Base-by-base conservation (phyloP, 2,888 invertebrate species). In the Idaea biselata region DNA sequence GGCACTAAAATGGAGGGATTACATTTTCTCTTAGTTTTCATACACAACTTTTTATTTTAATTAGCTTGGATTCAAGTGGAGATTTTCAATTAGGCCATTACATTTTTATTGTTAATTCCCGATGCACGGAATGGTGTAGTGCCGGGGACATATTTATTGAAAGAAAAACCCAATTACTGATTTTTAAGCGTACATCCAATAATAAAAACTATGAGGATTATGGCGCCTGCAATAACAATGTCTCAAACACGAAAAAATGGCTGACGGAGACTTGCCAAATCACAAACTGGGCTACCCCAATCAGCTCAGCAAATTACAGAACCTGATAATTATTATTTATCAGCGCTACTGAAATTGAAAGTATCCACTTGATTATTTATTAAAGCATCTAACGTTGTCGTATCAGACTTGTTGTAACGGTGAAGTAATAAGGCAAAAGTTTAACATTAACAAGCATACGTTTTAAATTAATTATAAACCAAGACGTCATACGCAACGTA, bases 1-100 rank as follows among this genome's bases (percentile, higher is more conserved):
- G 90, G 90, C 90, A 90, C 90, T 90, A 89, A 73, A 65, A 81
- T 90, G 90, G 89, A 90, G 89, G 90, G 90, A 81, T 78, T 74
- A 81, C 77, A 81, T 82, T 83, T 76, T 70, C 65, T 73, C 74
- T 74, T 71, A 72, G 14, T 44, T 44, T 44, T 44, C 44, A 44
- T 44, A 44, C 44, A 44, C 44, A 44, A 44, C 44, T 44, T 73
- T 68, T 67, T 68, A 70, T 73, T 65, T 25, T 5, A 8, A 44
- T 44, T 44, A 44, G 44, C 44, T 44, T 44, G 44, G 14, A 44
- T 44, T 44, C 44, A 44, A 44, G 44, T 44, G 44, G 44, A 44
- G 44, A 44, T 44, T 44, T 44, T 14, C 44, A 14, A 44, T 44
- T 44, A 44, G 44, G 14, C 11, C 44, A 14, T 14, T 7, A 14